Base-by-base conservation (phyloP, 2,888 invertebrate genomes). In the Heliconius cydno region DNA sequence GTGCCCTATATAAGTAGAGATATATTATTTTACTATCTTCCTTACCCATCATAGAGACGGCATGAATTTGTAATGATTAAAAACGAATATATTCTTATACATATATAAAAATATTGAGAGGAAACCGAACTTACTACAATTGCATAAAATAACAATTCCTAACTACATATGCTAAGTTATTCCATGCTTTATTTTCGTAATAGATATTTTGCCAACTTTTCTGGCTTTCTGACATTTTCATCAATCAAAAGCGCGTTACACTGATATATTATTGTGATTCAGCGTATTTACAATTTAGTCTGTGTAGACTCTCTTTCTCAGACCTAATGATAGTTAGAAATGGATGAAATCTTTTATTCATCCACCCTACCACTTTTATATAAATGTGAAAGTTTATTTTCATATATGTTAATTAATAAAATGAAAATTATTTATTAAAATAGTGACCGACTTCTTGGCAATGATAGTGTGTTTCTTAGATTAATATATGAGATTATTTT, bases 241-340 rank as follows among this genome's bases (percentile, higher is more conserved):
- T 78, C 73, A 73, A 78, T 78, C 73, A 73, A 67, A 28, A 34
- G 28, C 57, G 28, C 70, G 34, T 46, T 38, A 60, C 46, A 38
- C 41, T 65, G 63, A 71, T 65, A 72, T 63, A 77, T 77, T 63
- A 46, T 34, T 28, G 63, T 77, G 77, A 77, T 13, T 77, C 65
- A 65, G 71, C 77, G 65, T 63, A 30, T 72, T 46, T n/a, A 46
- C 38, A 41, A n/a, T 76, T 30, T 25, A 30, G 34, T 63, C 41
- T 60, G 15, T 73, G 60, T 60, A 73, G 60, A n/a, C n/a, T 60
- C 10, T 41, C 2, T n/a, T n/a, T 10, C 34, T 73, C 73, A 25
- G 5, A 38, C 1, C 60, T 10, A 73, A 70, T 70, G 41, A 46
- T 70, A 25, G 38, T 68, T 68, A 15, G 70, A 41, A 70, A 46